phyloP scores from a whole-genome alignment of 2,888 invertebrate species.

The Parnassius mnemosyne region DNA sequence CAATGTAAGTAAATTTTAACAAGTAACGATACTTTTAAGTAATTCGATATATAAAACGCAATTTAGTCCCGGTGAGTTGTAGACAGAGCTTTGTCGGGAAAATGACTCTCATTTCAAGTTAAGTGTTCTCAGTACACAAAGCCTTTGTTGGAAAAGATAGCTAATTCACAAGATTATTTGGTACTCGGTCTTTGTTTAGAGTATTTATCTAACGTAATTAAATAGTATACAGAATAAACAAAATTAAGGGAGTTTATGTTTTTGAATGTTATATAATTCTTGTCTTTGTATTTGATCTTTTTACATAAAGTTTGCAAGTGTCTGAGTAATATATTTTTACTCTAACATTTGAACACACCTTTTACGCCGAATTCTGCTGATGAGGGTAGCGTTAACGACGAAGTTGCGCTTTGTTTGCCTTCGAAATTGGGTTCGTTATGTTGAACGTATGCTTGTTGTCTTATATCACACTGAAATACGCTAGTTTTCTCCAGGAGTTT shows the following conservation, averaged over 20 bases:
- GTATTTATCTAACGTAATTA: constrained; percentile 24
- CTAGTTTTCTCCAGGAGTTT: constrained; percentile 18
- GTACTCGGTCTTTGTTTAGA: constrained; percentile 20
- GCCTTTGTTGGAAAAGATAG: constrained; percentile 24
- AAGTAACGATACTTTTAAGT: neutral
- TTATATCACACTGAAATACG: constrained; percentile 7
- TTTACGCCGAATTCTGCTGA: constrained; percentile 1
- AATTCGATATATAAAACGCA: constrained; percentile 1
- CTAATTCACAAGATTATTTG: constrained; percentile 25
- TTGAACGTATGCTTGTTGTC: constrained; percentile 5
- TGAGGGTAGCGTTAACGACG: neutral
- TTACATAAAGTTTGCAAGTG: too few relatives aligned
- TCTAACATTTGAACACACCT: neutral
- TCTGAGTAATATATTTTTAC: neutral
- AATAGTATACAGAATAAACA: constrained; percentile 12
- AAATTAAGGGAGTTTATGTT: constrained; percentile 10
- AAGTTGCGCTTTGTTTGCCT: constrained; percentile 6
- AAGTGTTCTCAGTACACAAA: constrained; percentile 25
- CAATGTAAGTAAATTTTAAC: constrained; percentile 89
- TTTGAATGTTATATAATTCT: too few relatives aligned
- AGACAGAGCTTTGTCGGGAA: constrained; percentile 20
- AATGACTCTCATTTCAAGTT: constrained; percentile 25
- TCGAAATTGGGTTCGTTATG: constrained; percentile 12
- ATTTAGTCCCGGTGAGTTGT: constrained; percentile 16
- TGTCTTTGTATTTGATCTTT: too few relatives aligned